Evolutionary conservation across 2,797 vertebrate species (phyloP), one percentile per base, ranked within the genome.

Genomic region (Loriculus beryllinus): DNA sequence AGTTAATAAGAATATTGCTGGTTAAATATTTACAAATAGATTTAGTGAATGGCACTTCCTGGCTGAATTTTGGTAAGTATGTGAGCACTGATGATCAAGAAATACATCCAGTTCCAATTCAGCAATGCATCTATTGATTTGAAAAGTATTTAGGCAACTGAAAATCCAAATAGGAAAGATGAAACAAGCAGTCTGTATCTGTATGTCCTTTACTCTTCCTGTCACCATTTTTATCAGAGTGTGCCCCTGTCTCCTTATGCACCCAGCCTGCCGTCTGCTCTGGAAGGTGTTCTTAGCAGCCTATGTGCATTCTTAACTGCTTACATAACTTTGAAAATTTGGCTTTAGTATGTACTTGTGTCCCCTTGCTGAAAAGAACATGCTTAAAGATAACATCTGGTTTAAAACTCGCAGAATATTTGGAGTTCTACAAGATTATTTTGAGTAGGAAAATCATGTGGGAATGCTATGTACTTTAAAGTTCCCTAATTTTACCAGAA

Each of bases 211-310:
- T 26, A 17, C 2, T 72, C 15, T 23, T 8, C 2, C 4, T 52
- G 37, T 45, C 75, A 57, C 26, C 23, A 2, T 1, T 12, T 16
- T 3, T 35, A 25, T 1, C 10, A 14, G 47, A 47, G 20, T 2
- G 23, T 19, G 31, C 8, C 13, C 7, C 2, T 2, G 14, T 7
- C 22, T 51, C 13, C 18, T 45, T 11, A 1, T 7, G 42, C 6
- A 25, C 6, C 19, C 35, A 47, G 45, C 1, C 39, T 56, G 40
- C 14, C 52, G 39, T 48, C 18, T 72, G 13, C 3, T 81, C 54
- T 3, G 49, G 21, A 45, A 82, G 40, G 3, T 49, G 29, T 28
- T 74, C 26, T 63, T 7, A 65, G 62, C 52, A 86, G 35, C n/a
- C 37, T 33, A 1, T 4, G 6, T 31, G 10, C 20, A 33, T 22